phyloP scores from a whole-genome alignment of 2,113 vertebrate genomes.

The Pseudorectes ferrugineus region DNA sequence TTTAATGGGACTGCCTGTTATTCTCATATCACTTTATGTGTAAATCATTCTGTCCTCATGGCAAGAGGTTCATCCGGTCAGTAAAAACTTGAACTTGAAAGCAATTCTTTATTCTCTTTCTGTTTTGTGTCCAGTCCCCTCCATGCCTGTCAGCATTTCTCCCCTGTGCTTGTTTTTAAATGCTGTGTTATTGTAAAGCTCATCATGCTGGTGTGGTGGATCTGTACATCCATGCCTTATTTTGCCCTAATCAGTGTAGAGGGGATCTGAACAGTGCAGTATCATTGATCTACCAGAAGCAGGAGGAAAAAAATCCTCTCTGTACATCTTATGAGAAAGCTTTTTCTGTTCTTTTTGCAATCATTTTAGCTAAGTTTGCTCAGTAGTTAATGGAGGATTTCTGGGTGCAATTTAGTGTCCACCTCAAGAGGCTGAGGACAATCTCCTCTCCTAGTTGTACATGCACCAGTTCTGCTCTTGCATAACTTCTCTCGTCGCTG shows the following conservation, averaged over 20 bases:
- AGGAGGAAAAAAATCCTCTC: background rate
- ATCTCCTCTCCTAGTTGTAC: background rate
- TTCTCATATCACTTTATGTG: fast-evolving
- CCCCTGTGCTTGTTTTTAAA: background rate
- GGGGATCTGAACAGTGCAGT: background rate
- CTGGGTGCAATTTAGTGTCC: background rate
- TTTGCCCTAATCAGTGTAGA: fast-evolving
- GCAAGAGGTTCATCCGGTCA: background rate
- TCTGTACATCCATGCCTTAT: fast-evolving
- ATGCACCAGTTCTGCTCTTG: background rate
- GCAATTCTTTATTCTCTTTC: background rate
- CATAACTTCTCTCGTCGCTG: background rate
- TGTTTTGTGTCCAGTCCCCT: background rate
- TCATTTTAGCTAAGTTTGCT: background rate
- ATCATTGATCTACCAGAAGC: background rate
- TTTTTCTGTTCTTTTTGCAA: background rate
- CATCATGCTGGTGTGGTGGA: background rate
- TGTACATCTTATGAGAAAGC: background rate
- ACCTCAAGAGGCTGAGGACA: background rate
- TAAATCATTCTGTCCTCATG: background rate
- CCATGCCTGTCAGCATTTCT: background rate
- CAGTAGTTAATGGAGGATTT: background rate
- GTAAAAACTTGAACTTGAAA: background rate
- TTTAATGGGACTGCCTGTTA: background rate
- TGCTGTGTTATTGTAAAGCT: background rate